Percentiles rank a stretch among this genome's conserved stretches.
phyloP scores from a whole-genome alignment of 2,797 vertebrate genomes.

The Fundulus diaphanus region DNA sequence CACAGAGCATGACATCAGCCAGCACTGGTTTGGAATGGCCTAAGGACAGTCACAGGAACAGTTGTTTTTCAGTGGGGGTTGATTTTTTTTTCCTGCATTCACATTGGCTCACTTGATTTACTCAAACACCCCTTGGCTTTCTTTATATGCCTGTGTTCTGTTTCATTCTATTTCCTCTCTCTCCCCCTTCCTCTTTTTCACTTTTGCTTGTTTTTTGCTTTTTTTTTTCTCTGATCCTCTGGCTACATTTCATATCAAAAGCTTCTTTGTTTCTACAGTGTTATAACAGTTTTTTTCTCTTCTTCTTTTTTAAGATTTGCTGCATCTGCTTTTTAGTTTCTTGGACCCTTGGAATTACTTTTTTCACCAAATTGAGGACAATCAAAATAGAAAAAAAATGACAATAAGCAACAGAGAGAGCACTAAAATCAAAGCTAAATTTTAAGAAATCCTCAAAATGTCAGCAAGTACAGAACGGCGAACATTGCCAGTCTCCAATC shows the following conservation, averaged over 20 bases:
- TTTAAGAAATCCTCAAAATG: not conserved
- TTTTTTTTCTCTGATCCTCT: conserved; percentile 8
- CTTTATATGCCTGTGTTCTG: conserved; percentile 1
- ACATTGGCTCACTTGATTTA: conserved; percentile 46
- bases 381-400: not conserved
- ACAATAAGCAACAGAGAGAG: not conserved
- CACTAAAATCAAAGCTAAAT: not conserved
- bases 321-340: not conserved
- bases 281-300: conserved; percentile 33
- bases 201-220: conserved; percentile 7
- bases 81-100: conserved; percentile 33
- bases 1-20: conserved; percentile 55
- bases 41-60: conserved; percentile 33
- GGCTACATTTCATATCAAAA: conserved; percentile 29
- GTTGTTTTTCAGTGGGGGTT: conserved; percentile 28
- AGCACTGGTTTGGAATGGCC: conserved; percentile 45
- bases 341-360: not conserved
- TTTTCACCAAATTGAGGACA: not conserved
- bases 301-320: conserved; percentile 6
- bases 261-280: conserved; percentile 17
- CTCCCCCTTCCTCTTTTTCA: not conserved
- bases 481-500: not conserved
- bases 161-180: conserved; percentile 2
- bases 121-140: conserved; percentile 43
- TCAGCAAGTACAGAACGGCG: too few species aligned